Evolutionary conservation across 2,113 vertebrate genomes (phyloP), one percentile per base, ranked within the genome.

Genomic region (Astatotilapia flaviijosephi): DNA sequence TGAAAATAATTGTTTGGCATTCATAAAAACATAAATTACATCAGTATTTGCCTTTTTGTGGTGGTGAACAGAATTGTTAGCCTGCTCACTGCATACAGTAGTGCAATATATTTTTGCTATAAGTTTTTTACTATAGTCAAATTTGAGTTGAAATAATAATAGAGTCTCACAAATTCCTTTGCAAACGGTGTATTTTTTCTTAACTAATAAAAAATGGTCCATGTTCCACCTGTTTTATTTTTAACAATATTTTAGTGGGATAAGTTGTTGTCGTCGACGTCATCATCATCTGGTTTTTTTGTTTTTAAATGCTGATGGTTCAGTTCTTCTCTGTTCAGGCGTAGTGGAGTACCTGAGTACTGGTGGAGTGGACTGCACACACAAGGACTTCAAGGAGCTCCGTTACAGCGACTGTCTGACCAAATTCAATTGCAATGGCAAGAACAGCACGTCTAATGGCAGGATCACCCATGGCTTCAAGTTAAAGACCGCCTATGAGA

Each of bases 331-430:
- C 12, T 58, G 85, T 65, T n/a, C 83, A 99, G 98, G 98, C 91
- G 98, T 99, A 60, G 98, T 99, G 92, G 98, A 99, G 94, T 99
- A 99, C 96, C 97, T 99, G 94, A 99, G 98, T 94, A 97, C 97
- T 53, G 98, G 98, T 58, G 98, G 98, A 77, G 98, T 99, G 94
- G 98, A 99, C 97, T 97, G 98, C 96, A 99, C 99, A 89, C 98
- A 99, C 95, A 99, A 99, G 94, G 98, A 99, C 96, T 99, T 99
- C 95, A 99, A 99, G 96, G 98, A 99, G 95, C 96, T 99, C 86
- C 97, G 98, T 91, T 99, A 99, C 51, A 99, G 98, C 80, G 98
- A 99, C 96, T 97, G 98, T 96, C 97, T 99, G 92, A 98, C 97
- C 89, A 99, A 99, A 96, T 99, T 99, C 95, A 99, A 98, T 96